Base-by-base conservation (phyloP, 2,888 invertebrate genomes). In the Caenorhabditis zanzibari region DNA sequence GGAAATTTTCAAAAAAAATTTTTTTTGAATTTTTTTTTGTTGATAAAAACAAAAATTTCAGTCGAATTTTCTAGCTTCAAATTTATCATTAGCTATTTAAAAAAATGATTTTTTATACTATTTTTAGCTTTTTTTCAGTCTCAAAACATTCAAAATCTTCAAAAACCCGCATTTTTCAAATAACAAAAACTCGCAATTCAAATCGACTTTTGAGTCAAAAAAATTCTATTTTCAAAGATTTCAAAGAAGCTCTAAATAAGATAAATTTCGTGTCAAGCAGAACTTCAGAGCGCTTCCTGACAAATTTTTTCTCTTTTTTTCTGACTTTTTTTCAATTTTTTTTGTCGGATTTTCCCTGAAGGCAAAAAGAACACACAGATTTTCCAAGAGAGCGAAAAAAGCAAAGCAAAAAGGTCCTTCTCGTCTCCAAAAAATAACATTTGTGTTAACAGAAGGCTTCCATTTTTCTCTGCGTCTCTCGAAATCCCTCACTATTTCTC, bases 391-490 rank as follows among this genome's bases (percentile, higher is more conserved):
- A n/a, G 44, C 32, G 32, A 19, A 59, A 59, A 38, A 38, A 2
- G 16, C n/a, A 28, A 28, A 32, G 26, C 44, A 12, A 14, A 44
- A 44, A 38, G 12, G 38, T n/a, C 32, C 38, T 38, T 38, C 12
- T 10, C 38, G 10, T 10, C 38, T 38, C n/a, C n/a, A n/a, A 52
- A 52, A 47, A 47, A 19, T 47, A 47, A 47, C 47, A 47, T 47
- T 44, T 47, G 12, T n/a, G 47, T 47, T 47, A 19, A 47, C n/a
- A 47, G 47, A n/a, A 47, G n/a, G n/a, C 47, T 19, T 47, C 44
- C 16, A 12, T 44, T 47, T 19, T 2, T 47, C 47, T 56, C 56
- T 26, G 56, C n/a, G 28, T 19, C 47, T 47, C 47, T 47, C 47
- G 4, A 47, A 19, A 47, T 19, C 22, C 19, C 19, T 22, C 38